Percentiles rank a stretch among this genome's conserved stretches.
Evolutionary conservation across 2,113 vertebrate genomes (phyloP).

Genomic region (Pterocles orientalis): DNA sequence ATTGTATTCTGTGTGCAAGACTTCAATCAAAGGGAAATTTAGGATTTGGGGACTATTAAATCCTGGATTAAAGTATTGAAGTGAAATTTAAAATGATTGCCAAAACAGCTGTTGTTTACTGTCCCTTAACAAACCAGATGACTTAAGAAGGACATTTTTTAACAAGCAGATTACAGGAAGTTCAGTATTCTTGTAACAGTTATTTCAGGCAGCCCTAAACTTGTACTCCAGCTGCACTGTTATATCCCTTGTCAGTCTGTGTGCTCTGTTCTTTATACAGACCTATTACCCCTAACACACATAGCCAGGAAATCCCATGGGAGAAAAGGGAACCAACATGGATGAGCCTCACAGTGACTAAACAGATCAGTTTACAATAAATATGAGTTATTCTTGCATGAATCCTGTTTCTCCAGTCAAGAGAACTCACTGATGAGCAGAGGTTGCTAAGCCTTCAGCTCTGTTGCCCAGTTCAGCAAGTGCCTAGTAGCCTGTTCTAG

Average conservation of each 20-base stretch:
- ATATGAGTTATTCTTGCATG: neutral
- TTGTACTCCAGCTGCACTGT: neutral
- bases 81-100: neutral
- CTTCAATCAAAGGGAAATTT: neutral
- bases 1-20: neutral
- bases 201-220: neutral
- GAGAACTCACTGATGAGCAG: neutral
- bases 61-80: neutral
- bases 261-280: neutral
- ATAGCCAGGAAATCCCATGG: neutral
- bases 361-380: neutral
- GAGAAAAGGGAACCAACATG: neutral
- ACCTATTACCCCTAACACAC: neutral
- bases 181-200: neutral
- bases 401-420: neutral
- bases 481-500: neutral
- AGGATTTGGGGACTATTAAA: neutral
- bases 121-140: neutral
- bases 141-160: neutral
- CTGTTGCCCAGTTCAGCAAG: neutral
- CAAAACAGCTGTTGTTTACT: conserved; percentile 3
- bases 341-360: neutral
- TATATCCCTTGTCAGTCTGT: neutral
- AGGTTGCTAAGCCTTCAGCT: neutral
- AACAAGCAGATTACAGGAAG: neutral